Evolutionary conservation across 2,888 invertebrate genomes (phyloP).

Genomic region (Drosophila mulleri): DNA sequence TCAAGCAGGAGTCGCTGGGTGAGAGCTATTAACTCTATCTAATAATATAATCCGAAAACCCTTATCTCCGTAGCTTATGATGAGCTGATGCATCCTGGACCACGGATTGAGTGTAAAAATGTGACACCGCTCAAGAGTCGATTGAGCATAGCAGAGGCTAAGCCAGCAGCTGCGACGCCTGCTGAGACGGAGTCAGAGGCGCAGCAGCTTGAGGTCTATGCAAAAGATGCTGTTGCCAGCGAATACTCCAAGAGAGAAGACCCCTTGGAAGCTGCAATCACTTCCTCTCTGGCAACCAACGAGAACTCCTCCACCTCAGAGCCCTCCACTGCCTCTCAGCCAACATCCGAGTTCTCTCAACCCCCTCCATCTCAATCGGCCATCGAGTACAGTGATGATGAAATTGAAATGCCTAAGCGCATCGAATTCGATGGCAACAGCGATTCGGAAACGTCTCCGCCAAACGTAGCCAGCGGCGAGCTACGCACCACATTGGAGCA

Average conservation of each 20-base stretch:
- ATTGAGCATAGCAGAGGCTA: slow-evolving; percentile 3
- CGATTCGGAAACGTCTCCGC: slow-evolving; percentile 23
- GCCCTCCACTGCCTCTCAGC: not conserved
- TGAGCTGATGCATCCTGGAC: slow-evolving; percentile 43
- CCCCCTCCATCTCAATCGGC: not conserved
- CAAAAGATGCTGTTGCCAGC: not conserved
- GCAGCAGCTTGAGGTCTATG: not conserved
- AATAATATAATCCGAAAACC: not conserved
- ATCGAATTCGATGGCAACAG: slow-evolving; percentile 66
- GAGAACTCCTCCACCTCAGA: not conserved
- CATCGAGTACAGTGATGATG: slow-evolving; percentile 46
- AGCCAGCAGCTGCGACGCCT: not conserved
- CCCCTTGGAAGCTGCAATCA: not conserved
- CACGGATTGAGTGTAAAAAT: slow-evolving; percentile 69
- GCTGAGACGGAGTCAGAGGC: not conserved
- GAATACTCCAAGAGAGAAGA: not conserved
- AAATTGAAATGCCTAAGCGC: slow-evolving; percentile 54
- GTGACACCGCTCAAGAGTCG: slow-evolving; percentile 43
- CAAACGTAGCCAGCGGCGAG: slow-evolving; percentile 47
- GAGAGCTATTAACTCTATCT: not conserved
- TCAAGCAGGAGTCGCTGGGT: slow-evolving; percentile 59
- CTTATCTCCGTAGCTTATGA: slow-evolving; percentile 69
- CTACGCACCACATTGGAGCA: slow-evolving; percentile 73
- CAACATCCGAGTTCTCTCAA: not conserved
- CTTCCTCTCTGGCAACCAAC: not conserved